Percentiles rank a stretch among this genome's conserved stretches.
Conservation (phyloP, 2,797 vertebrate species). For the Strix occidentalis region DNA sequence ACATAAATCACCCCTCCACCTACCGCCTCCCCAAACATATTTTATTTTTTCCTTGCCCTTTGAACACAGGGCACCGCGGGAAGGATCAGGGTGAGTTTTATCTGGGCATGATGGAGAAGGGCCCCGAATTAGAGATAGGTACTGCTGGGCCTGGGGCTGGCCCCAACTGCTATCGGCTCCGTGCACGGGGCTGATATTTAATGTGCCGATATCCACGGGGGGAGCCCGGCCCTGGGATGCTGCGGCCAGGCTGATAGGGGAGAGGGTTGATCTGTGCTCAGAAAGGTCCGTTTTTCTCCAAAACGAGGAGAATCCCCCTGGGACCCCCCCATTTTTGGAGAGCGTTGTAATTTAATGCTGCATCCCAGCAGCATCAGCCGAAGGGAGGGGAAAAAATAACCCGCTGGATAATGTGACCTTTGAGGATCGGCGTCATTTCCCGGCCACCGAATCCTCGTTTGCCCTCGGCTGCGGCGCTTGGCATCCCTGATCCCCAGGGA, state of each 20-base stretch:
- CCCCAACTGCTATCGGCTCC: conserved; percentile 82
- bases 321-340: background rate
- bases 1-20: background rate
- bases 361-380: background rate
- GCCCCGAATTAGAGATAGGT: conserved; percentile 89
- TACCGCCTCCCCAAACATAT: accelerated
- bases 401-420: accelerated
- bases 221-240: background rate
- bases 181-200: conserved; percentile 82
- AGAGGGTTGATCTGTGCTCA: background rate
- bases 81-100: conserved; percentile 85
- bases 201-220: conserved; percentile 69
- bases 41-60: background rate
- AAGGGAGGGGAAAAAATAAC: background rate
- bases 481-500: background rate
- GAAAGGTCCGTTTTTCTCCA: background rate
- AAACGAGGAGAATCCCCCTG: no score
- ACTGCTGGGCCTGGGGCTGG: conserved; percentile 73
- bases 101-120: conserved; percentile 87
- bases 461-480: background rate
- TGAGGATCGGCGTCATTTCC: background rate
- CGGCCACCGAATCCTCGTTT: accelerated
- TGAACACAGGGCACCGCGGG: conserved; percentile 72
- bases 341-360: accelerated
- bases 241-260: background rate